Evolutionary conservation across 37 sponge, comb jelly and placozoan species (phyloP), one percentile per base, ranked within the genome.

Genomic region (Cliona cf. orientalis): DNA sequence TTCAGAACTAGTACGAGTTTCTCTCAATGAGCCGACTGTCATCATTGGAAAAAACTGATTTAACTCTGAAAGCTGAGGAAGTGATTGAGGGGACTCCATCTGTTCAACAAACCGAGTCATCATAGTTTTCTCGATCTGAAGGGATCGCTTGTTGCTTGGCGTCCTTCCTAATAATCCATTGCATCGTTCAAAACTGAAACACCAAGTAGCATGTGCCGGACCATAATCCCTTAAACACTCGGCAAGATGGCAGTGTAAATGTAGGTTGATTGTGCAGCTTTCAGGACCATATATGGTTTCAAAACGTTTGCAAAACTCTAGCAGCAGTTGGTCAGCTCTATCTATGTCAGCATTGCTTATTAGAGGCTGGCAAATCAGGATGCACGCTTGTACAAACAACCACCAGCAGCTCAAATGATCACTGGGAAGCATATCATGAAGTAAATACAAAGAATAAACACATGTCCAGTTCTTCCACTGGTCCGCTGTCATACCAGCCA

Each of bases 381-480:
- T 49, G 14, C 53, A 49, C 9, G 53, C 53, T 49, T 19, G 53
- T 49, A 49, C 53, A 49, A 49, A 49, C 9, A 49, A 49, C 53
- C 53, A 49, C 53, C 53, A 49, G 14, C 53, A 49, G 14, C 14
- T 14, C 9, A 49, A 19, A 49, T 49, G 53, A 19, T 49, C 53
- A 19, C 53, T 49, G 23, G 75, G 45, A 31, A 87, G 31, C 31
- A 81, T 40, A 0, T 38, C 81, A 46, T 73, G n/a, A 12, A 88
- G 49, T 28, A 40, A 46, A 59, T n/a, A 9, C 29, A 55, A 1
- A 58, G 76, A 75, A 66, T 66, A 87, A 12, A 39, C 19, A 32
- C 38, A 1, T 31, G 55, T 78, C 86, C 86, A 85, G n/a, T 76
- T 69, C 70, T 68, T 75, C 71, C 79, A 86, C 57, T 86, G 57